Conservation (phyloP, 2,797 vertebrate genomes). For the Aulostomus chinensis region DNA sequence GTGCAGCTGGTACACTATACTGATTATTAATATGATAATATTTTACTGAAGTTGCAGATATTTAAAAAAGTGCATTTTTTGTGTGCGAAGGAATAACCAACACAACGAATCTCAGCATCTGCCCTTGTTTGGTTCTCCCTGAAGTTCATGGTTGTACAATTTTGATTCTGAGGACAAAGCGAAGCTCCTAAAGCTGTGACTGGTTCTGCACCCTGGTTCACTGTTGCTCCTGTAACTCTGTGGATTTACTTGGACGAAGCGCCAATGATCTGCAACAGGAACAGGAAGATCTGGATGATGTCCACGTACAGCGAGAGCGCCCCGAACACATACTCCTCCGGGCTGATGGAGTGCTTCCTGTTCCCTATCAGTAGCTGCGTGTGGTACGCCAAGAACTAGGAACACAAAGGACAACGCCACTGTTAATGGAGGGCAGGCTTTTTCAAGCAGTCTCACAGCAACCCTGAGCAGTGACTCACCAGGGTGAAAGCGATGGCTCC, state of each 20-base stretch:
- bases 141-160: too few species aligned
- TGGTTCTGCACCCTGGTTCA: constrained; percentile 2
- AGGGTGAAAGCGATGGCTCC: constrained; percentile 92
- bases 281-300: constrained; percentile 93
- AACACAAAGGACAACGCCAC: constrained; percentile 1
- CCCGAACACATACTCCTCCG: constrained; percentile 92
- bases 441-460: too few species aligned
- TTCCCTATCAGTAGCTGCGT: constrained; percentile 96
- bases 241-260: constrained; percentile 58
- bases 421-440: too few species aligned
- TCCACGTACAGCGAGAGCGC: constrained; percentile 94
- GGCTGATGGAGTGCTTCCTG: constrained; percentile 89
- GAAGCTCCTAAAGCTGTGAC: background rate
- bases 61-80: constrained; percentile 41
- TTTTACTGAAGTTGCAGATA: constrained; percentile 14
- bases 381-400: constrained; percentile 93
- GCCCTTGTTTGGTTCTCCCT: too few species aligned
- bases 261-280: constrained; percentile 90
- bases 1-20: background rate
- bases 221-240: background rate
- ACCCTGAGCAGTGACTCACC: constrained; percentile 78
- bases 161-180: too few species aligned
- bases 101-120: too few species aligned
- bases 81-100: too few species aligned
- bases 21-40: too few species aligned